Conservation (phyloP, 2,113 vertebrate species). For the Bucco capensis region DNA sequence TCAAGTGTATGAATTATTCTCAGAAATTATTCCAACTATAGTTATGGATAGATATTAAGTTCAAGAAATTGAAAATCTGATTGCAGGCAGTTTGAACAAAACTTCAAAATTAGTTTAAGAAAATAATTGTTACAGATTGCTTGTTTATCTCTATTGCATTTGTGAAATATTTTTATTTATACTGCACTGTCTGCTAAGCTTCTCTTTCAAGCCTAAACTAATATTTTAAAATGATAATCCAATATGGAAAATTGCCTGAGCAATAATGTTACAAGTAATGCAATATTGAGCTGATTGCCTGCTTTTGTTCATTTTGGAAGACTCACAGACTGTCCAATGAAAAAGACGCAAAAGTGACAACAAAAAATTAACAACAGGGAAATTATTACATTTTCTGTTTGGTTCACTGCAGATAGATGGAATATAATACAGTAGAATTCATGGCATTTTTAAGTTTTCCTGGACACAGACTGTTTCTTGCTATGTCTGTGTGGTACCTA, state of each 20-base stretch:
- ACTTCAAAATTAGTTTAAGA: background rate
- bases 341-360: background rate
- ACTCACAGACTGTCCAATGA: background rate
- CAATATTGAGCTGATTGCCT: background rate
- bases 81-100: background rate
- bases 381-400: background rate
- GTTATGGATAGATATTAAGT: background rate
- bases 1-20: background rate
- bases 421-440: background rate
- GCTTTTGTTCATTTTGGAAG: background rate
- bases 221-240: background rate
- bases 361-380: background rate
- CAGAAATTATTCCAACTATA: background rate
- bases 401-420: background rate
- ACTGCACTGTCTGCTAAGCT: background rate
- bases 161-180: background rate
- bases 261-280: background rate
- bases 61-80: conserved; percentile 1
- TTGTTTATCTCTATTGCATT: background rate
- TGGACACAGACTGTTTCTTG: background rate
- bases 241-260: conserved; percentile 1
- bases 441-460: background rate
- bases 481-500: background rate
- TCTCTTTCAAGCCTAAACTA: background rate
- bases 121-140: background rate